Evolutionary conservation across 2,113 vertebrate genomes (phyloP), one percentile per base, ranked within the genome.

Genomic region (Ammodytes dubius): DNA sequence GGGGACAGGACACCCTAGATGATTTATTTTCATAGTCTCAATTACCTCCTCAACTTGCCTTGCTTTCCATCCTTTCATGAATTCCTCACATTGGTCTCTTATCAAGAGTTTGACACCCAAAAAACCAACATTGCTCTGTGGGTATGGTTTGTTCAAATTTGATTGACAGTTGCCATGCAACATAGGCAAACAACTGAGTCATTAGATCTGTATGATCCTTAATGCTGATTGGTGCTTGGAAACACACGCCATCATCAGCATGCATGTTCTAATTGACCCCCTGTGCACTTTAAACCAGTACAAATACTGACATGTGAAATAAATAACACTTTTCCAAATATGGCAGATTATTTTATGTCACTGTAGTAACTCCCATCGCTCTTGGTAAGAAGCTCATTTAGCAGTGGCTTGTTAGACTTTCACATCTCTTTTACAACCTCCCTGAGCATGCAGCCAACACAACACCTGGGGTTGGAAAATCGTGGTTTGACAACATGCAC

Each of bases 401-500:
- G 46, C 64, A 50, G 58, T 37, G 35, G 11, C 57, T 76, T 74
- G 65, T 80, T 65, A 67, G 52, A 70, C 42, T 76, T 71, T 61
- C 53, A 56, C 11, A n/a, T 74, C 82, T 46, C n/a, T 60, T 3
- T 61, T 73, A 53, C 40, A 37, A 43, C 40, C 15, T 39, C 10
- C 27, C 35, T n/a, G 17, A 79, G 57, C 53, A 47, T 7, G 8
- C 66, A 70, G 59, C 64, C 47, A 47, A 70, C 56, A 63, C 60
- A 27, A 15, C 57, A 70, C 74, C 61, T 65, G 81, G 37, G 37
- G 39, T 49, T 77, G 60, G 79, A 50, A 85, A 56, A 79, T 14
- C 40, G 45, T 11, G 47, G 65, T 27, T 6, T 74, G 82, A 77
- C 76, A 85, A 73, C 73, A 66, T 47, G 57, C 57, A 19, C 82